Evolutionary conservation across 2,797 vertebrate genomes (phyloP).

Genomic region (Thamnophis elegans): DNA sequence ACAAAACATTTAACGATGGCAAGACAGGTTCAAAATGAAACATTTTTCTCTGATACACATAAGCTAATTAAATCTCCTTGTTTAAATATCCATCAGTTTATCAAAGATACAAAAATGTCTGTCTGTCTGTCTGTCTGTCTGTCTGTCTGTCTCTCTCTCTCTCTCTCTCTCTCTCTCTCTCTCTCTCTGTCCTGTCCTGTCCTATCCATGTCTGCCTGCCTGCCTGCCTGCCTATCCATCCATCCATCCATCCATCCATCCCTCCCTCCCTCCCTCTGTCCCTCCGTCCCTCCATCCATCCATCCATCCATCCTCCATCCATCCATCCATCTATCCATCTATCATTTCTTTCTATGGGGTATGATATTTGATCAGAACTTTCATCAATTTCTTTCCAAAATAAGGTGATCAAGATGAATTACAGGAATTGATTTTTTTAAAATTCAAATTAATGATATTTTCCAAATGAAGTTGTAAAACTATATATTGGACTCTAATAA

Average conservation of each 20-base stretch:
- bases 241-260: too few species aligned
- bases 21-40: not conserved
- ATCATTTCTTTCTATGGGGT: conserved; percentile 45
- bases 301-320: too few species aligned
- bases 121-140: not conserved
- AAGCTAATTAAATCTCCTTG: not conserved
- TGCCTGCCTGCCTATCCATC: too few species aligned
- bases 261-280: too few species aligned
- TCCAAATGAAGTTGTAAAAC: not conserved
- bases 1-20: not conserved
- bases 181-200: too few species aligned
- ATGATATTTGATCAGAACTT: not conserved
- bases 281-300: too few species aligned
- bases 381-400: not conserved
- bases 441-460: not conserved
- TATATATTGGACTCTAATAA: not conserved
- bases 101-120: not conserved
- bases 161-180: too few species aligned
- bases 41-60: not conserved
- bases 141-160: too few species aligned
- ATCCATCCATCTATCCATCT: not conserved
- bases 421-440: not conserved
- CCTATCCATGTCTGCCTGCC: not conserved
- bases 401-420: not conserved
- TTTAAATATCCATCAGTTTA: not conserved